Evolutionary conservation across 2,113 vertebrate species (phyloP), one percentile per base, ranked within the genome.

Genomic region (Ibidorhyncha struthersii): DNA sequence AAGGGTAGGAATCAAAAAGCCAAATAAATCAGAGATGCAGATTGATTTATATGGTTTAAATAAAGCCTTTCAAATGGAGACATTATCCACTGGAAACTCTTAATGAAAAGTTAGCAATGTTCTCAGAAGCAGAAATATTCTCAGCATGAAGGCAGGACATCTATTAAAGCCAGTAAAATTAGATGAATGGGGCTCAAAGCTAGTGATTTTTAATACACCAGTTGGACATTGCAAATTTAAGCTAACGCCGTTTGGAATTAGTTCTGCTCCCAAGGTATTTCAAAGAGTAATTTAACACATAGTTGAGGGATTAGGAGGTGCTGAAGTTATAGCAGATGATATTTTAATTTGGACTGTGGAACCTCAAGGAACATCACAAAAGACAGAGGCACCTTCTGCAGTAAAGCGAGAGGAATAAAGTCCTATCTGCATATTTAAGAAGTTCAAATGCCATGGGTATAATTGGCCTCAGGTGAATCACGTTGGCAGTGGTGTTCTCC

Each of bases 161-260:
- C 92, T 79, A 50, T 97, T 95, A 78, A 92, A 94, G 94, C 70
- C 95, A 55, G 93, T 80, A 71, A 71, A 67, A 70, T 92, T 84
- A 70, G 94, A 95, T 71, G 63, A 95, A 55, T 65, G 83, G 71
- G 71, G 38, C 43, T 96, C 93, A 70, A 85, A 95, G 66, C 40
- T 92, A 6, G 76, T n/a, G 47, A 87, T 86, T 82, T 97, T 95
- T 72, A 95, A 94, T 40, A 77, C 86, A 72, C 89, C 63, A 16
- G 74, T 87, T 45, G 73, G 87, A 85, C 41, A 80, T 10, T 85
- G 74, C 7, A 5, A 84, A 86, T 96, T 94, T 80, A 90, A 90
- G 69, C 22, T 93, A 61, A 96, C 86, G 74, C 95, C 69, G 15
- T 95, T 84, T 69, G 86, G 90, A 70, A 94, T 96, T 52, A 97